Percentiles rank a stretch among this genome's conserved stretches.
phyloP scores from a whole-genome alignment of 2,888 invertebrate genomes.

The Calameuta pallipes region DNA sequence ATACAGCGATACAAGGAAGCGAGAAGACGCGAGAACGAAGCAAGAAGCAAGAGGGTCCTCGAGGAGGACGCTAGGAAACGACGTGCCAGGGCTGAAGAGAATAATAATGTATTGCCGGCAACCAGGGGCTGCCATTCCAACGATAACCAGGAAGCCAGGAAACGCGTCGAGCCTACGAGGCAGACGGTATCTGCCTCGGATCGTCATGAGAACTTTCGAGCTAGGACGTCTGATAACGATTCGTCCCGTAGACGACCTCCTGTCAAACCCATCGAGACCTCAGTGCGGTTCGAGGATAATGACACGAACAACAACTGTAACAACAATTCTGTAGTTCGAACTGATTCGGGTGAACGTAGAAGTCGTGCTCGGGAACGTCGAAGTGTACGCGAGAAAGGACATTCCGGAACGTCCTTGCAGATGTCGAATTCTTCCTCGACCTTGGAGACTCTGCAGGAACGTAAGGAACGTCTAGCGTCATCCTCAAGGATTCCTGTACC shows the following conservation, averaged over 20 bases:
- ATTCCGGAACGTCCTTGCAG: slow-evolving; percentile 26
- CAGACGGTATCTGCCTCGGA: background rate
- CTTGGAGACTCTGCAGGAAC: slow-evolving; percentile 40
- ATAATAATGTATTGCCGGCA: slow-evolving; percentile 29
- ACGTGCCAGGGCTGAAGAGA: slow-evolving; percentile 42
- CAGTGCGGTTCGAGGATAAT: background rate
- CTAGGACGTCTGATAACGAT: background rate
- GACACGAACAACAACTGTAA: slow-evolving; percentile 37
- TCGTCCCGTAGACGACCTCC: slow-evolving; percentile 9
- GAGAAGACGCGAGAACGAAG: slow-evolving; percentile 59
- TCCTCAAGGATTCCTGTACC: slow-evolving; percentile 46
- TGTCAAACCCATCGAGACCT: slow-evolving; percentile 7
- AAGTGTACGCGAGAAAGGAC: slow-evolving; percentile 43
- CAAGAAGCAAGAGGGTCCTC: slow-evolving; percentile 53
- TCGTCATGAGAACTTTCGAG: background rate
- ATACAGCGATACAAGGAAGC: slow-evolving; percentile 62
- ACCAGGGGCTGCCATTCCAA: slow-evolving; percentile 47
- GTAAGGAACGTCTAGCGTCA: slow-evolving; percentile 39
- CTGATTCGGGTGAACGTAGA: slow-evolving; percentile 51
- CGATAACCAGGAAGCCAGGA: slow-evolving; percentile 22
- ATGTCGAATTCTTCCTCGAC: slow-evolving; percentile 5
- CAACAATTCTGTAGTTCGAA: slow-evolving; percentile 31
- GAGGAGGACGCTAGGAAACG: slow-evolving; percentile 57
- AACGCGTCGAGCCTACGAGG: background rate
- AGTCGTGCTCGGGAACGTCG: slow-evolving; percentile 58